Percentiles rank a stretch among this genome's conserved stretches.
phyloP scores from a whole-genome alignment of 2,888 invertebrate genomes.

The Andricus curvator region DNA sequence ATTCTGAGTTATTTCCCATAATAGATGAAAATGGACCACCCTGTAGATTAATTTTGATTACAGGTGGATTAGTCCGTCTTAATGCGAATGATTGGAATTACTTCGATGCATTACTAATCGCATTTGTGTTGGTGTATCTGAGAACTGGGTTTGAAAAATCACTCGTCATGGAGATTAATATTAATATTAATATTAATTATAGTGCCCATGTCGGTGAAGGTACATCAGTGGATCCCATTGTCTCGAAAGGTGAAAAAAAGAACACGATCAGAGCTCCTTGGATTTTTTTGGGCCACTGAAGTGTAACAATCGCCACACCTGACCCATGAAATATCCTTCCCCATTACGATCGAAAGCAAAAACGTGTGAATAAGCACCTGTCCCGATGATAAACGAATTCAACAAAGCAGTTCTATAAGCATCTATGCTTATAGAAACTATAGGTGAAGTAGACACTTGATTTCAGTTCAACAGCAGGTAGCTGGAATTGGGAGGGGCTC shows the following conservation, averaged over 20 bases:
- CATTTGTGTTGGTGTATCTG: not conserved
- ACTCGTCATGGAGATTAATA: not conserved
- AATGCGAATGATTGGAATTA: no score
- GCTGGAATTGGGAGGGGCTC: slow-evolving; percentile 5
- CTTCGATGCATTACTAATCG: no score
- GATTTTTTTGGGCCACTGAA: not conserved
- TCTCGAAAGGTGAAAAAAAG: not conserved
- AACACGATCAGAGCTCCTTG: not conserved
- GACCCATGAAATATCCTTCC: not conserved
- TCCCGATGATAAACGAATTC: slow-evolving; percentile 4
- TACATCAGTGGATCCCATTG: not conserved
- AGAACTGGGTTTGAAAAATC: not conserved
- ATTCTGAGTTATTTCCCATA: no score
- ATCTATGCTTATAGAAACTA: no score
- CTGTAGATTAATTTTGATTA: no score
- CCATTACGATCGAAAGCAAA: not conserved
- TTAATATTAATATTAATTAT: no score
- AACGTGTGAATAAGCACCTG: slow-evolving; percentile 14
- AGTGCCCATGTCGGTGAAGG: not conserved
- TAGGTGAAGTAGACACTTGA: not conserved
- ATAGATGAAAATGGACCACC: no score
- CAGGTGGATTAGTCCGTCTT: no score
- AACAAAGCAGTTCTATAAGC: slow-evolving; percentile 4
- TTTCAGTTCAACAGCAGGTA: slow-evolving; percentile 11
- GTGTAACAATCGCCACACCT: not conserved